These are phyloP conservation scores for Autographa gamma DNA, from an alignment of 2,888 invertebrate species.

Conservation along the genomic window DNA sequence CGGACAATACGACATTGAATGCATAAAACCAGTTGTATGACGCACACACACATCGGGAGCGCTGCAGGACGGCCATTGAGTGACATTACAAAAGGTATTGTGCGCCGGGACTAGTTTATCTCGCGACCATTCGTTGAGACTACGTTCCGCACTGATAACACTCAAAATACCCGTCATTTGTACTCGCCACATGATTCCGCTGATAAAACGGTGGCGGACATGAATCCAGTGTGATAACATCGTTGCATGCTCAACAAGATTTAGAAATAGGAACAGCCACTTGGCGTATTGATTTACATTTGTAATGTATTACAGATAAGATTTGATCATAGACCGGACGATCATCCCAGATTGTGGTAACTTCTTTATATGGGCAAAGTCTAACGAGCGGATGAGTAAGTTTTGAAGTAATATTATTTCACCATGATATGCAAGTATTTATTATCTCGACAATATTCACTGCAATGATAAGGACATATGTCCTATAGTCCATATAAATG, in stretches of 20 bases:
- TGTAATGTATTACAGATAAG: conserved; percentile 8
- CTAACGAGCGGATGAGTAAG: too few relatives aligned
- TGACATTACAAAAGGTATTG: conserved; percentile 85
- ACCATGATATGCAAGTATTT: background rate
- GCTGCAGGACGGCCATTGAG: conserved; percentile 75
- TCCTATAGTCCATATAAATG: too few relatives aligned
- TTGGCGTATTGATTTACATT: conserved; percentile 9
- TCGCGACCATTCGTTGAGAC: conserved; percentile 74
- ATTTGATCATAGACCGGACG: conserved; percentile 11
- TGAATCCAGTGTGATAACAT: conserved; percentile 20
- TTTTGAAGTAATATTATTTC: background rate
- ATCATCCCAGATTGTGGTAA: conserved; percentile 28
- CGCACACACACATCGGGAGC: conserved; percentile 63
- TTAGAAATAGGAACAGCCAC: conserved; percentile 13
- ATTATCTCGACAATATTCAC: too few relatives aligned
- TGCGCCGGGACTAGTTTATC: conserved; percentile 80
- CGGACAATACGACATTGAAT: conserved; percentile 74
- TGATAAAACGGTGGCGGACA: conserved; percentile 37
- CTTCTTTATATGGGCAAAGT: background rate
- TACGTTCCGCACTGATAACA: conserved; percentile 84
- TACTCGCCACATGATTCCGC: conserved; percentile 51
- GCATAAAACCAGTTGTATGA: conserved; percentile 78
- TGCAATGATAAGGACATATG: too few relatives aligned
- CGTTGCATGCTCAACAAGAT: background rate
- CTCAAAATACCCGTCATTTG: conserved; percentile 62